Percentiles rank a stretch among this genome's conserved stretches.
Conservation (phyloP, 2,888 invertebrate genomes). For the Nomada fucata region DNA sequence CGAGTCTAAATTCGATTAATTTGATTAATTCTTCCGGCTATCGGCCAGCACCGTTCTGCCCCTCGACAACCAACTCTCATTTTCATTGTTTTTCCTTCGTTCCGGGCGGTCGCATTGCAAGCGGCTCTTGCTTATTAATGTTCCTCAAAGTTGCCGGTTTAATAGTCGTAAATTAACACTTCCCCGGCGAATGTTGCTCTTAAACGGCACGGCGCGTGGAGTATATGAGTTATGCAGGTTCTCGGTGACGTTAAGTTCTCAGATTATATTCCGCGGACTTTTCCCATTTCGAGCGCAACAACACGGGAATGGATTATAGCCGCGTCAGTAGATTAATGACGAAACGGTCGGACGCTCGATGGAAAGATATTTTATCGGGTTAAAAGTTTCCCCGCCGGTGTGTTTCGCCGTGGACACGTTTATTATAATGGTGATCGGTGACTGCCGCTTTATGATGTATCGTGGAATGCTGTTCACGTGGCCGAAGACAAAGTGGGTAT, state of each 20-base stretch:
- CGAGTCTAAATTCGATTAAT: neutral
- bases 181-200: neutral
- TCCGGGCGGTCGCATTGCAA: neutral
- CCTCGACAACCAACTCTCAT: neutral
- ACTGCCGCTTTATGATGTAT: neutral
- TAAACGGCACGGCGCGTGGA: neutral
- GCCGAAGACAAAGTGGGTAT: slow-evolving; percentile 2
- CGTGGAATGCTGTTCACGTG: slow-evolving; percentile 2
- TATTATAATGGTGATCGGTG: neutral
- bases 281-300: neutral
- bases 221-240: neutral
- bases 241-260: neutral
- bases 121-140: neutral
- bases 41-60: neutral
- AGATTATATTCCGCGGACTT: neutral
- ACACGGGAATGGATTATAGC: neutral
- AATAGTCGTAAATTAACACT: slow-evolving; percentile 5
- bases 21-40: too few relatives aligned
- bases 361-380: neutral
- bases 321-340: neutral
- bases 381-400: neutral
- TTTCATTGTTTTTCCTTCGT: neutral
- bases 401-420: neutral
- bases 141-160: neutral
- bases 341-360: neutral